Conservation (phyloP, 2,113 vertebrate genomes). For the Tautogolabrus adspersus region DNA sequence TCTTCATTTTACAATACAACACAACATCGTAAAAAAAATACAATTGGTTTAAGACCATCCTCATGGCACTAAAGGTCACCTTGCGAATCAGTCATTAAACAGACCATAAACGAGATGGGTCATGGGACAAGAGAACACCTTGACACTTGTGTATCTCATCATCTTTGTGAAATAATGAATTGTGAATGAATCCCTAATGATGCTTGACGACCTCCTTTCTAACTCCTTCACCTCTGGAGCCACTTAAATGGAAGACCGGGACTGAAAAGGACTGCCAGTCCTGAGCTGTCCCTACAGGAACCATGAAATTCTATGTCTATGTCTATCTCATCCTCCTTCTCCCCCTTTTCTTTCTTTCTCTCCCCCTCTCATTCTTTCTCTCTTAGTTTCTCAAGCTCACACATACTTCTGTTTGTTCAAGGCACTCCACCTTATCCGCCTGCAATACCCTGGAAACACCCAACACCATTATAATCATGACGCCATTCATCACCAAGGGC, state of each 20-base stretch:
- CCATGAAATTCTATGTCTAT: no score
- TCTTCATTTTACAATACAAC: conserved; percentile 6
- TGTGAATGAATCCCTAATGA: no score
- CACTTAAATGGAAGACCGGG: no score
- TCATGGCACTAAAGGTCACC: background rate
- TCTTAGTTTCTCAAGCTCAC: conserved; percentile 3
- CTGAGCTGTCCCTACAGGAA: no score
- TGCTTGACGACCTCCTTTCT: no score
- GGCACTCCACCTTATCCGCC: conserved; percentile 25
- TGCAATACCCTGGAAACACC: conserved; percentile 40
- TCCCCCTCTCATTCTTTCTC: conserved; percentile 5
- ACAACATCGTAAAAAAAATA: background rate
- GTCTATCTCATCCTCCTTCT: no score
- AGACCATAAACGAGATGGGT: background rate
- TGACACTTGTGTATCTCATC: background rate
- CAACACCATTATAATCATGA: conserved; percentile 33
- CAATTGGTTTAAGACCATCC: background rate
- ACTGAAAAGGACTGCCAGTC: no score
- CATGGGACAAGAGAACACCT: conserved; percentile 12
- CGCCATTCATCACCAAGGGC: conserved; percentile 13
- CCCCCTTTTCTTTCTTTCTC: no score
- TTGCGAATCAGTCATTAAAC: background rate
- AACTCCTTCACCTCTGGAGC: no score
- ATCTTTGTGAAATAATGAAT: no score
- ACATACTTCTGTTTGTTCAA: conserved; percentile 46